Evolutionary conservation across 2,888 invertebrate species (phyloP).

Genomic region (Eristalis arbustorum): DNA sequence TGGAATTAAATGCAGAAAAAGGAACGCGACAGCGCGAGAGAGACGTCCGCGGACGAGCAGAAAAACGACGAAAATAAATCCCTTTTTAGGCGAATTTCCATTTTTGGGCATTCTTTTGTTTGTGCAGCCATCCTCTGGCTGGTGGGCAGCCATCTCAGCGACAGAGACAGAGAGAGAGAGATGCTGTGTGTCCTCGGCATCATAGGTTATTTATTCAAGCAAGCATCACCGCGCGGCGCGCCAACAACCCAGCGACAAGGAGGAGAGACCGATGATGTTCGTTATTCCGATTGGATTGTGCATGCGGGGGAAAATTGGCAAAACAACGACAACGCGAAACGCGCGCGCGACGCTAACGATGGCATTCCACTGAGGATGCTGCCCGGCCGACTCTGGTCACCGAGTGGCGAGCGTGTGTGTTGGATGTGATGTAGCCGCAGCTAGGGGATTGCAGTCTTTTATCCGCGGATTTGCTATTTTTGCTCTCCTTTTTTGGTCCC

Average conservation of each 20-base stretch:
- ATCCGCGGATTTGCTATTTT: neutral
- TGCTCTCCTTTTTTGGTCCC: neutral
- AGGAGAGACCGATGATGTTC: constrained; percentile 25
- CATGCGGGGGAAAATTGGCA: neutral
- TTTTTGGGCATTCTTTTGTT: constrained; percentile 59
- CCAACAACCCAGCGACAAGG: too few species aligned
- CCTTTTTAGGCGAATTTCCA: constrained; percentile 53
- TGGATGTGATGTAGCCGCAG: neutral
- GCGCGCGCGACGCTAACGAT: constrained; percentile 31
- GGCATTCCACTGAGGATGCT: constrained; percentile 12
- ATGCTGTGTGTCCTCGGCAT: neutral
- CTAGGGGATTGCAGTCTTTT: constrained; percentile 16
- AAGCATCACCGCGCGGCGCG: too few species aligned
- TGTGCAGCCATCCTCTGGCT: constrained; percentile 22
- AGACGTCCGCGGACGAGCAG: neutral
- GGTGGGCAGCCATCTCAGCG: neutral
- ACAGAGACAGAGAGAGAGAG: neutral
- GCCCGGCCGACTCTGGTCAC: neutral
- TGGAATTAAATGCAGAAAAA: constrained; percentile 23
- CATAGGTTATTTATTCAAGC: constrained; percentile 18
- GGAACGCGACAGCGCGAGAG: neutral
- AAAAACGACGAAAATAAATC: constrained; percentile 43
- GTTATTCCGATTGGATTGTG: constrained; percentile 51
- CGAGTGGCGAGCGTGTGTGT: neutral
- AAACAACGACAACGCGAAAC: constrained; percentile 18